Evolutionary conservation across 2,113 vertebrate genomes (phyloP).

Genomic region (Istiophorus platypterus): DNA sequence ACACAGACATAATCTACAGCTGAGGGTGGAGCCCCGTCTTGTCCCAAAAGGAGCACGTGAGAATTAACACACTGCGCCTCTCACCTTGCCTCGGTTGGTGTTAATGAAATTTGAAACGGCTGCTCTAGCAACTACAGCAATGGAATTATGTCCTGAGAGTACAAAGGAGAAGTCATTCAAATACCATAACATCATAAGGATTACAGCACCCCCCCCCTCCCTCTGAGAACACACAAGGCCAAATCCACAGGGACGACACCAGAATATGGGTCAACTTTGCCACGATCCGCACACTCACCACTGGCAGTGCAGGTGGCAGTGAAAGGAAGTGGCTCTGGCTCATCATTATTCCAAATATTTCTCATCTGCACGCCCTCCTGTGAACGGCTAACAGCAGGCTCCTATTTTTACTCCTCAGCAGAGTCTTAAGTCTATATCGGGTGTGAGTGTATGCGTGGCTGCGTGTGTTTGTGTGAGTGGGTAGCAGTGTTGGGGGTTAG

Average conservation of each 20-base stretch:
- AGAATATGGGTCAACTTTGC: slow-evolving; percentile 72
- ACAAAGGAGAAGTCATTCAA: slow-evolving; percentile 49
- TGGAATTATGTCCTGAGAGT: slow-evolving; percentile 15
- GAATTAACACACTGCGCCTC: slow-evolving; percentile 24
- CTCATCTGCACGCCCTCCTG: slow-evolving; percentile 53
- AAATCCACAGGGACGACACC: slow-evolving; percentile 51
- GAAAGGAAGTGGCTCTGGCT: slow-evolving; percentile 33
- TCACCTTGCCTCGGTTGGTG: slow-evolving; percentile 20
- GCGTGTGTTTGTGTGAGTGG: slow-evolving; percentile 30
- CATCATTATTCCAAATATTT: slow-evolving; percentile 62
- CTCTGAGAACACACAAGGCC: slow-evolving; percentile 18
- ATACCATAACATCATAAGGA: slow-evolving; percentile 56
- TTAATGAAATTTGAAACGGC: slow-evolving; percentile 56
- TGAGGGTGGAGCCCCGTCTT: slow-evolving; percentile 15
- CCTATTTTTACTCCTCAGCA: slow-evolving; percentile 65
- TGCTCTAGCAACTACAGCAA: slow-evolving; percentile 27
- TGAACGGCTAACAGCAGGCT: slow-evolving; percentile 45
- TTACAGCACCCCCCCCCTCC: slow-evolving; percentile 40
- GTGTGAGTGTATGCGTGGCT: slow-evolving; percentile 23
- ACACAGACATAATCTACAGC: slow-evolving; percentile 24
- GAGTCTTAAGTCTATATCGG: slow-evolving; percentile 57
- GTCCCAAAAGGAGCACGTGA: slow-evolving; percentile 17
- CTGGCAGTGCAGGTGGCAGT: slow-evolving; percentile 56
- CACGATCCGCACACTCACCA: slow-evolving; percentile 17
- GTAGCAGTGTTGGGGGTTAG: slow-evolving; percentile 24